Evolutionary conservation across 2,888 invertebrate species (phyloP).

Genomic region (Drosophila tanythrix): DNA sequence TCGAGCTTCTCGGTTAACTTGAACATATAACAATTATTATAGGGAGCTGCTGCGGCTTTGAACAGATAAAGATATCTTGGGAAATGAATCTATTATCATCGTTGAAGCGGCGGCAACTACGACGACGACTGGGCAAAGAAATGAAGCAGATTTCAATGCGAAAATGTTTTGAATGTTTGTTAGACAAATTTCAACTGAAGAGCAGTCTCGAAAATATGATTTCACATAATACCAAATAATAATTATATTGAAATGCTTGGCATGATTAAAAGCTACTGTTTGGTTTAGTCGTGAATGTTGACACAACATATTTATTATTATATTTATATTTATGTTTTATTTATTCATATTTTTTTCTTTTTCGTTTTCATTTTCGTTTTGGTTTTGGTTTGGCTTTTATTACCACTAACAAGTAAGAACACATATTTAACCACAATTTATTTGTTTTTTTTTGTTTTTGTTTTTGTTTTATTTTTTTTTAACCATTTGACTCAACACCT

Average conservation of each 20-base stretch:
- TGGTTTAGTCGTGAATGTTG: constrained; percentile 50
- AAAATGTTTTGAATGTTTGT: constrained; percentile 11
- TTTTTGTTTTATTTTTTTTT: constrained; percentile 29
- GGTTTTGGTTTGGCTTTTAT: constrained; percentile 60
- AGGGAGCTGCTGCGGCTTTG: constrained; percentile 36
- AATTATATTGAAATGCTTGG: constrained; percentile 66
- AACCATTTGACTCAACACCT: constrained; percentile 34
- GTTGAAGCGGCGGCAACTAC: constrained; percentile 38
- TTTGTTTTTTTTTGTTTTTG: constrained; percentile 49
- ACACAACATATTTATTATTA: constrained; percentile 51
- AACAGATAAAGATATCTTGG: neutral
- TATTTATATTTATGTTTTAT: constrained; percentile 24
- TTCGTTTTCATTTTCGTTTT: constrained; percentile 26
- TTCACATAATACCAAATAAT: constrained; percentile 45
- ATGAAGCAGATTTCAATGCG: constrained; percentile 15
- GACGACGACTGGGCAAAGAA: constrained; percentile 27
- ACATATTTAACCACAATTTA: constrained; percentile 81
- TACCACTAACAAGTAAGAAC: constrained; percentile 81
- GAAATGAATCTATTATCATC: constrained; percentile 29
- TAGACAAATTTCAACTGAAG: constrained; percentile 30
- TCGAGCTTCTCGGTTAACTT: constrained; percentile 21
- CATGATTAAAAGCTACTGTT: constrained; percentile 74
- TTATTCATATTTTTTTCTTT: constrained; percentile 21
- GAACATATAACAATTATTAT: constrained; percentile 40
- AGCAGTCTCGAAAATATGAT: constrained; percentile 40